A percentile compares a stretch with the other conserved stretches of the same genome.
Evolutionary conservation across 30 jellyfish, hydroid and myxozoan species (phyloP).

Genomic region (Phacellophora camtschatica): DNA sequence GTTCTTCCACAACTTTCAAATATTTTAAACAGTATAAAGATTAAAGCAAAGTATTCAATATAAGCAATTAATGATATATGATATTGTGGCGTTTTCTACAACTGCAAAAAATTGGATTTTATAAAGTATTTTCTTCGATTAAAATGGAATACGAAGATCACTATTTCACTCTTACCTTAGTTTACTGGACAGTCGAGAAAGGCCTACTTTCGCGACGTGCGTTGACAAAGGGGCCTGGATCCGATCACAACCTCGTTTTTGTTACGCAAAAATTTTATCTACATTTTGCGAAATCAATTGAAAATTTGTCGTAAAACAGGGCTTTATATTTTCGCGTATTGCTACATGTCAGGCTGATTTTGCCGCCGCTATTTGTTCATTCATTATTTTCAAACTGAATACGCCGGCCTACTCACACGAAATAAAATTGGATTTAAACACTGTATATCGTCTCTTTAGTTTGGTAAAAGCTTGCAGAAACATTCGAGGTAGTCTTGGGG

Average conservation of each 20-base stretch:
- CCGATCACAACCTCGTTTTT: conserved; percentile 38
- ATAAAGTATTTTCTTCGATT: too few species aligned
- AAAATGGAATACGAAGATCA: background rate
- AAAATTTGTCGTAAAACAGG: background rate
- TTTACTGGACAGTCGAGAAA: conserved; percentile 36
- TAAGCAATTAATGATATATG: too few species aligned
- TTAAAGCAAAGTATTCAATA: too few species aligned
- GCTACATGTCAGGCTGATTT: conserved; percentile 1
- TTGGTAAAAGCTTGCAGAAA: too few species aligned
- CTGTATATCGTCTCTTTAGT: too few species aligned
- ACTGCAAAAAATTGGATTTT: too few species aligned
- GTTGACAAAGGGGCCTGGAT: conserved; percentile 47
- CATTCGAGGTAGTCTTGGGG: too few species aligned
- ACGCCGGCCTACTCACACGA: too few species aligned
- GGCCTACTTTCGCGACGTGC: conserved; percentile 8
- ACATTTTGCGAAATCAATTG: conserved; percentile 1
- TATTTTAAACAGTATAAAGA: too few species aligned
- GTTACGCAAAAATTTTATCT: conserved; percentile 16
- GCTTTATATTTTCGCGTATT: conserved; percentile 30
- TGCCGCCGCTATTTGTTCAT: conserved; percentile 73
- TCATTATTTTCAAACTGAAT: background rate
- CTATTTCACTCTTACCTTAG: background rate
- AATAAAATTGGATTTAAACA: too few species aligned
- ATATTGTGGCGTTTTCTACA: too few species aligned
- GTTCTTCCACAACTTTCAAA: too few species aligned